phyloP scores from a whole-genome alignment of 1,140 invertebrate genomes.

The Eueides isabella region DNA sequence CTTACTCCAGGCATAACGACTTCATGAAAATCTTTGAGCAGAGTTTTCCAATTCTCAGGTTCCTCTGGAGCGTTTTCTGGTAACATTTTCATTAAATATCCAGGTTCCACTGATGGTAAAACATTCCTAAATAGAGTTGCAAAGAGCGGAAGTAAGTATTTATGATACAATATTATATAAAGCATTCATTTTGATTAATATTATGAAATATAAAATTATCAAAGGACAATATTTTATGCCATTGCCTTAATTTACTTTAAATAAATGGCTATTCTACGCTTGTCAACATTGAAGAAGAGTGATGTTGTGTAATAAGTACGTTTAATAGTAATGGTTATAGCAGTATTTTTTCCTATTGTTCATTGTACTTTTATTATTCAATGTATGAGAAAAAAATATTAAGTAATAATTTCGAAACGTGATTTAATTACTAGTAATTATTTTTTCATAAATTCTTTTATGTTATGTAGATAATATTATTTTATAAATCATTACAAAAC shows the following conservation, averaged over 20 bases:
- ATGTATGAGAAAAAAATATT: conserved; percentile 5
- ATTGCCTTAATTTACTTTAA: background rate
- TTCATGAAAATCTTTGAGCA: conserved; percentile 91
- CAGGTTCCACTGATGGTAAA: conserved; percentile 89
- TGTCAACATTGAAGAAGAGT: background rate
- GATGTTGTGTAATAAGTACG: background rate
- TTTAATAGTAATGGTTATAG: background rate
- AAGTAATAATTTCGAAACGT: conserved; percentile 5
- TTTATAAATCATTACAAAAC: background rate
- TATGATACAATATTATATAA: background rate
- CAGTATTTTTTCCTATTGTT: conserved; percentile 1
- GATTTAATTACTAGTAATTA: conserved; percentile 2
- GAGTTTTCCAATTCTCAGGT: conserved; percentile 91
- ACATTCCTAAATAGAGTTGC: conserved; percentile 82
- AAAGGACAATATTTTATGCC: no score
- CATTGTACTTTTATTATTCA: conserved; percentile 1
- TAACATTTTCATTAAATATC: conserved; percentile 88
- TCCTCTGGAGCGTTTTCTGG: conserved; percentile 89
- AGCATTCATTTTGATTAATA: no score
- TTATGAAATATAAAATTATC: no score
- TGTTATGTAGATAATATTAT: background rate
- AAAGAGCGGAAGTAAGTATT: background rate
- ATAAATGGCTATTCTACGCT: background rate
- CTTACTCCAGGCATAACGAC: conserved; percentile 93
- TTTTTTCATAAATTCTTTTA: background rate